Base-by-base conservation (phyloP, 2,888 invertebrate genomes). In the Ichneumon xanthorius region DNA sequence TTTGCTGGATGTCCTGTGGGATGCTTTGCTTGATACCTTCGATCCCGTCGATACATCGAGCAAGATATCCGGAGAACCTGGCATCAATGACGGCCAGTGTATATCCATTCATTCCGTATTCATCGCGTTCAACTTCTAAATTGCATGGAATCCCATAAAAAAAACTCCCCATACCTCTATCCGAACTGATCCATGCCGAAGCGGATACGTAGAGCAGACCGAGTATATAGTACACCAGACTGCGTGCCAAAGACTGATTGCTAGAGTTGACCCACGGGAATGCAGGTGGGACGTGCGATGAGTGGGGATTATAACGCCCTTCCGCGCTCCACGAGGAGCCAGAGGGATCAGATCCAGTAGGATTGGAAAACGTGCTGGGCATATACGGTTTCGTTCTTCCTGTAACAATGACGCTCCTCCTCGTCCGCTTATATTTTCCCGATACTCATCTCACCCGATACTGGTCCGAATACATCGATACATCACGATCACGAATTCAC, bases 161-260 rank as follows among this genome's bases (percentile, higher is more conserved):
- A 63, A 63, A 63, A 72, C 45, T 55, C 37, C 72, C 58, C 72
- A 67, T 80, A 53, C 40, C 67, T 37, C 53, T 16, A 55, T 73
- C 33, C 53, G 65, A 80, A 72, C 40, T 55, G 73, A 72, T 80
- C 53, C 53, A 30, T 6, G 19, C 37, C 22, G 37, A 26, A 50
- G 26, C n/a, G n/a, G 30, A 63, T 63, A 63, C 33, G 61, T 37
- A 63, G 40, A 37, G 50, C n/a, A 50, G 37, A 53, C 33, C 7
- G 7, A 14, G 22, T 16, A 50, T 63, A 63, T 33, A 55, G 22
- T 37, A 48, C n/a, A 55, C 26, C 55, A 6, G 61, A 40, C 45
- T 79, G 86, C 85, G 88, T 90, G 90, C 90, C 89, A 89, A 89
- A 86, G 89, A 81, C 86, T 88, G 88, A 91, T 90, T 87, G 84